phyloP scores from a whole-genome alignment of 2,797 vertebrate species.

The Onychomys arenicola region DNA sequence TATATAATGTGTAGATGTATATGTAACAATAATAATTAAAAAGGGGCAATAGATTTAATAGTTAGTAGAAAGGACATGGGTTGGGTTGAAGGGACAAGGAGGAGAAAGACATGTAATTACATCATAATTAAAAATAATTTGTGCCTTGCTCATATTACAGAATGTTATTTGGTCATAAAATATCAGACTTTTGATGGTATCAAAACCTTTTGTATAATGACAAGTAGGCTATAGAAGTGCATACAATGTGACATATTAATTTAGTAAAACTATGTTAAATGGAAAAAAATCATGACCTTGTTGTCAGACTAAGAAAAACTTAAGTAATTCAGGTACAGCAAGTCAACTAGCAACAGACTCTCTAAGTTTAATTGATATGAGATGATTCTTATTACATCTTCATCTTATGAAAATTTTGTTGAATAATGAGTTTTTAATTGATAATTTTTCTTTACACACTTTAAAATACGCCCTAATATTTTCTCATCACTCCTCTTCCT shows the following conservation, averaged over 20 bases:
- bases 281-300: background rate
- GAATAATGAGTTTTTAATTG: background rate
- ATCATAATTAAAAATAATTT: background rate
- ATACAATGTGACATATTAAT: background rate
- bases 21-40: background rate
- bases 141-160: background rate
- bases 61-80: background rate
- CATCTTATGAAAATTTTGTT: background rate
- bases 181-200: background rate
- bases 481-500: background rate
- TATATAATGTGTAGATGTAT: background rate
- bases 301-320: background rate
- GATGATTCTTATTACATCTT: background rate
- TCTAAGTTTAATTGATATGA: background rate
- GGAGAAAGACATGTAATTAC: background rate
- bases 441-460: background rate
- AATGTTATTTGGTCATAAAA: background rate
- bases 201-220: background rate
- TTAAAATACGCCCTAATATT: background rate
- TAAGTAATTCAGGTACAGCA: background rate
- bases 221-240: background rate
- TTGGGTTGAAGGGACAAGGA: background rate
- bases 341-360: background rate
- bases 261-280: background rate
- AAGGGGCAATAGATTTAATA: background rate